Evolutionary conservation across 2,113 vertebrate species (phyloP).

Genomic region (Rana temporaria): DNA sequence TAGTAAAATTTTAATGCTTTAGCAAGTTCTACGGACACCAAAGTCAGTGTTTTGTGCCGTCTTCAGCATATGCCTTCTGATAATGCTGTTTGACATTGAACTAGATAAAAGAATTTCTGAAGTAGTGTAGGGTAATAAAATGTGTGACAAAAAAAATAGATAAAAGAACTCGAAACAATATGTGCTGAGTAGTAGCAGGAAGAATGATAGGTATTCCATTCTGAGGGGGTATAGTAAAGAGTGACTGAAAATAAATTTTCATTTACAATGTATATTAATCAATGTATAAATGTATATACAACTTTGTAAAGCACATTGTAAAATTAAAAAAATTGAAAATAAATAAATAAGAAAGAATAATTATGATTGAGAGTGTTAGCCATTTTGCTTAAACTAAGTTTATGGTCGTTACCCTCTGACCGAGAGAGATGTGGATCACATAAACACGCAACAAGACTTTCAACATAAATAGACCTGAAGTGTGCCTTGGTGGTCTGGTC

Average conservation of each 20-base stretch:
- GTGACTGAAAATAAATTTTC: neutral
- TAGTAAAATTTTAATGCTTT: slow-evolving; percentile 65
- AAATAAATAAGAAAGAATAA: no score
- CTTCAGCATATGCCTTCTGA: slow-evolving; percentile 56
- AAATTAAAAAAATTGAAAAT: no score
- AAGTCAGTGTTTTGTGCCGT: slow-evolving; percentile 60
- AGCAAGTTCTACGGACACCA: slow-evolving; percentile 54
- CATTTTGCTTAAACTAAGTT: no score
- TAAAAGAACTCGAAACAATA: slow-evolving; percentile 27
- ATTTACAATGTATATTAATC: neutral
- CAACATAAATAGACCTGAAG: no score
- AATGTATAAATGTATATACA: neutral
- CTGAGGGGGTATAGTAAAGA: neutral
- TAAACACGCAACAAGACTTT: no score
- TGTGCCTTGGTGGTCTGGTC: no score
- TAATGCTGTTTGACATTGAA: slow-evolving; percentile 62
- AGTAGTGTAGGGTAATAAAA: slow-evolving; percentile 60
- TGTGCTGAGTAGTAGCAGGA: slow-evolving; percentile 2
- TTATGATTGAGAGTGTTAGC: no score
- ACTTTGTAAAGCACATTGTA: no score
- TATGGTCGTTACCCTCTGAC: no score
- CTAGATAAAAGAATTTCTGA: slow-evolving; percentile 60
- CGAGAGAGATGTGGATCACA: no score
- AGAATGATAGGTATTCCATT: slow-evolving; percentile 26
- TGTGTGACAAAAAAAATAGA: slow-evolving; percentile 48